Evolutionary conservation across 2,888 invertebrate species (phyloP).

Genomic region (Lithodes maja): DNA sequence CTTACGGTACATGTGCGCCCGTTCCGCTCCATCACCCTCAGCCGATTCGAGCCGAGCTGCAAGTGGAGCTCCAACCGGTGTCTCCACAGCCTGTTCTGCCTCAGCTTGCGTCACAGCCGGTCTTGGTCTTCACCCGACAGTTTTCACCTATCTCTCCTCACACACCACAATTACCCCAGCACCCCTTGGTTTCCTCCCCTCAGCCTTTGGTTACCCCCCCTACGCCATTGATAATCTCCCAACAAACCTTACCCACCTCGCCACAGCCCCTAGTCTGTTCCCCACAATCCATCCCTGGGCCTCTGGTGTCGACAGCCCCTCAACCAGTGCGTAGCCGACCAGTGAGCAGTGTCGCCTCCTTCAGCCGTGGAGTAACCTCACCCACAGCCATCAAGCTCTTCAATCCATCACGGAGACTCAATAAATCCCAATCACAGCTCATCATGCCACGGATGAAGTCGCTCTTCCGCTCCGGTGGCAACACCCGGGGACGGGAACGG

Average conservation of each 20-base stretch:
- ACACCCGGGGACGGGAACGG: slow-evolving; percentile 39
- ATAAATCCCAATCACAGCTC: slow-evolving; percentile 46
- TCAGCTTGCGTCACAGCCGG: not conserved
- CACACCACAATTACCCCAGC: not conserved
- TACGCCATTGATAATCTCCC: not conserved
- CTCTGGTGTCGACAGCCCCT: not conserved
- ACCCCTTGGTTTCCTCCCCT: slow-evolving; percentile 15
- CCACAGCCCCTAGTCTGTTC: not conserved
- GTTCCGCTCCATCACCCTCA: slow-evolving; percentile 17
- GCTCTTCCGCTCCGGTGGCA: slow-evolving; percentile 42
- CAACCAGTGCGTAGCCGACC: not conserved
- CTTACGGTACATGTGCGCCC: slow-evolving; percentile 51
- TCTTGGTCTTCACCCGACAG: not conserved
- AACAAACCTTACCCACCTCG: not conserved
- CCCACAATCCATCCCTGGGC: not conserved
- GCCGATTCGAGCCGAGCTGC: not conserved
- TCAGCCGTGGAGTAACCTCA: slow-evolving; percentile 47
- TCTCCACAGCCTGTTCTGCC: not conserved
- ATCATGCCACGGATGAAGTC: slow-evolving; percentile 65
- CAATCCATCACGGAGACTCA: slow-evolving; percentile 41
- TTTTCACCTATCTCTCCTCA: not conserved
- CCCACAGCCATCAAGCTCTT: slow-evolving; percentile 61
- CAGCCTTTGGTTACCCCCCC: not conserved
- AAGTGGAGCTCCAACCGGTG: not conserved
- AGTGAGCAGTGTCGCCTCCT: slow-evolving; percentile 29